Conservation (phyloP, 2,888 invertebrate species). For the Portevinia maculata region DNA sequence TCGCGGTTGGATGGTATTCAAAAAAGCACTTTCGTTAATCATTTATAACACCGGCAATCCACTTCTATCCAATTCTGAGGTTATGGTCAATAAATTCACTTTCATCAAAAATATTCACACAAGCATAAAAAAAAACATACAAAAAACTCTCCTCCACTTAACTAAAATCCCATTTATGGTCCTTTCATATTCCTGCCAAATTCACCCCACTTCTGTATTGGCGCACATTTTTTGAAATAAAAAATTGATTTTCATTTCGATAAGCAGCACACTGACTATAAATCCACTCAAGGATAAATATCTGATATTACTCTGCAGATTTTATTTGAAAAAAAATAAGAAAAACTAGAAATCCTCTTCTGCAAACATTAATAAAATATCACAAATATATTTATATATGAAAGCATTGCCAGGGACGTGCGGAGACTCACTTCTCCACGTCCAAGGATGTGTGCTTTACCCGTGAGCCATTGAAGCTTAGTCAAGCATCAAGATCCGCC, state of each 20-base stretch:
- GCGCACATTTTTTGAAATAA: conserved; percentile 59
- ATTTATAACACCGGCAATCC: conserved; percentile 50
- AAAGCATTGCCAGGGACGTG: conserved; percentile 51
- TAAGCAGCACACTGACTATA: conserved; percentile 77
- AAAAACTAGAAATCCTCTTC: conserved; percentile 49
- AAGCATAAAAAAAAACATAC: conserved; percentile 26
- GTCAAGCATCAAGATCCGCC: conserved; percentile 52
- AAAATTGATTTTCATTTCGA: conserved; percentile 74
- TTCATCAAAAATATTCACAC: conserved; percentile 34
- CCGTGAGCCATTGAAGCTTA: conserved; percentile 59
- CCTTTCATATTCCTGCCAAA: conserved; percentile 46
- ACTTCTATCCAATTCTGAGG: conserved; percentile 50
- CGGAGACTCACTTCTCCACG: conserved; percentile 34
- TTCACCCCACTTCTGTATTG: conserved; percentile 35
- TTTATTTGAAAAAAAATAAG: conserved; percentile 67
- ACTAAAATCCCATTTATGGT: conserved; percentile 66
- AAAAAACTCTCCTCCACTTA: conserved; percentile 67
- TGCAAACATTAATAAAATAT: conserved; percentile 74
- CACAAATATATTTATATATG: conserved; percentile 62
- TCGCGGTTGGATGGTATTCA: background rate
- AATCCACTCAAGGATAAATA: conserved; percentile 79
- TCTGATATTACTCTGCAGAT: conserved; percentile 73
- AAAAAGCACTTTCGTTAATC: conserved; percentile 38
- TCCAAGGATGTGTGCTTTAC: conserved; percentile 33
- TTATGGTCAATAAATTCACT: conserved; percentile 73